Evolutionary conservation across 2,113 vertebrate species (phyloP), one percentile per base, ranked within the genome.

Genomic region (Phainopepla nitens): DNA sequence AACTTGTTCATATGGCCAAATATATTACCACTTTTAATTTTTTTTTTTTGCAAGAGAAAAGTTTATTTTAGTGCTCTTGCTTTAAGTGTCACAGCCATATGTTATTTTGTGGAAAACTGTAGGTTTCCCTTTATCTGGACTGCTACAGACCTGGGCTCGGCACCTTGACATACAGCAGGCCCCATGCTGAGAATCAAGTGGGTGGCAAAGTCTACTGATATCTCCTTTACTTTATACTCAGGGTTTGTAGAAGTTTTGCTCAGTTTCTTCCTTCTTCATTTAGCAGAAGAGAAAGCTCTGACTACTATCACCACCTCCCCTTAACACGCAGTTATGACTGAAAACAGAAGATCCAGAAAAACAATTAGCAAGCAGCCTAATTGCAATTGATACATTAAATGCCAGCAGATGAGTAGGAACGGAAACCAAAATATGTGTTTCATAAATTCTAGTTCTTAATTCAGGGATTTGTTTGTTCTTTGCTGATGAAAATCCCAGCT

Each of bases 291-390:
- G 50, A 86, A 70, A 96, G 10, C 35, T 58, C 47, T 76, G 66
- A 50, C 62, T 90, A 13, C 35, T 35, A 39, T 35, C 71, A 50
- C 35, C 42, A 66, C n/a, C 42, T 66, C 47, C 54, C 29, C 56
- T 77, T 80, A 77, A 91, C 68, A 68, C n/a, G 61, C 33, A 86
- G 47, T 79, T 83, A 36, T 23, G 90, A 81, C 62, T 96, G 93
- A 71, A 96, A 96, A 58, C 39, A 79, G 70, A 31, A 89, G 41
- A 88, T 53, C 28, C 62, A 69, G 54, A 62, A 93, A 85, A 82
- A 60, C 87, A 93, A 97, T 97, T 97, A 97, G 89, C 94, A 97
- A 91, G 88, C 36, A 95, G 78, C 24, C 65, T 95, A 82, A 60
- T 87, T 96, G 83, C 65, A 91, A 89, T 7, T 81, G 78, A 86